Percentiles rank a stretch among this genome's conserved stretches.
These are phyloP conservation scores for Caenorhabditis imperialis DNA, from an alignment of 2,888 invertebrate genomes.

Conservation along the genomic window DNA sequence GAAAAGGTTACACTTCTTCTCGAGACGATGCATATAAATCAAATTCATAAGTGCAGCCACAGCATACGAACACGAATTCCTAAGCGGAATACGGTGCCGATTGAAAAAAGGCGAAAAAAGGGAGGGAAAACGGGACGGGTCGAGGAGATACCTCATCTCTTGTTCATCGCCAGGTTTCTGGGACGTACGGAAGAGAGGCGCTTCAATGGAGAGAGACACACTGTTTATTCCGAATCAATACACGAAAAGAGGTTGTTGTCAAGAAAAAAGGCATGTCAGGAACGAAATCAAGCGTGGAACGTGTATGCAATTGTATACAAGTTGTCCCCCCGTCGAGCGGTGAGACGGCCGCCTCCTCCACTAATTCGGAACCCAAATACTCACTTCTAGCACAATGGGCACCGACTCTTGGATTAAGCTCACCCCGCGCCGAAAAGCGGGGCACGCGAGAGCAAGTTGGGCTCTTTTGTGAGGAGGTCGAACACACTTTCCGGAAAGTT, in stretches of 20 bases:
- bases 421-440: constrained; percentile 16
- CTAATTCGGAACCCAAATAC: constrained; percentile 52
- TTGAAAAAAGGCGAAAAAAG: constrained; percentile 38
- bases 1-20: constrained; percentile 44
- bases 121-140: constrained; percentile 12
- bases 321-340: too few relatives aligned
- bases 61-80: not conserved
- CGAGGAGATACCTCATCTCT: constrained; percentile 49
- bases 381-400: constrained; percentile 25
- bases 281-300: too few relatives aligned
- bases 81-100: constrained; percentile 22
- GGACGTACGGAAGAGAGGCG: constrained; percentile 17
- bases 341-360: constrained; percentile 34
- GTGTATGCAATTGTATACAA: too few relatives aligned
- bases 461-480: constrained; percentile 39
- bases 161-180: constrained; percentile 44
- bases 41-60: constrained; percentile 37
- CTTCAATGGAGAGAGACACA: not conserved
- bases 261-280: too few relatives aligned
- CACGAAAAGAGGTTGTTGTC: too few relatives aligned
- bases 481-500: constrained; percentile 45
- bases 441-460: constrained; percentile 27
- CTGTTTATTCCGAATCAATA: too few relatives aligned
- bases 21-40: constrained; percentile 27
- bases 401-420: constrained; percentile 41